Evolutionary conservation across 2,113 vertebrate genomes (phyloP).

Genomic region (Brachyhypopomus occidentalis): DNA sequence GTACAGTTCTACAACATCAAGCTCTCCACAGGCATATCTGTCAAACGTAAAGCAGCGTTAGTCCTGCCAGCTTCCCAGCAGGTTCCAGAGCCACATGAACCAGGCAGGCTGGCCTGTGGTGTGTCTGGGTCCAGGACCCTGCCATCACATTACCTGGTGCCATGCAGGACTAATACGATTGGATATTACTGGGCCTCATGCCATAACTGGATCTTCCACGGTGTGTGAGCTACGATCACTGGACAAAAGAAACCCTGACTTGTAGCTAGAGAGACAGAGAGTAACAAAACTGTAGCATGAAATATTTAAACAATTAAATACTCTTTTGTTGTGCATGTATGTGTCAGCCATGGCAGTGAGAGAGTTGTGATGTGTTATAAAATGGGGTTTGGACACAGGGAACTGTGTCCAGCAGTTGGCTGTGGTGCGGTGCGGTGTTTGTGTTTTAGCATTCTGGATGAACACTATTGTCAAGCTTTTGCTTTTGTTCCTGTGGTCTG

Average conservation of each 20-base stretch:
- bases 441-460: neutral
- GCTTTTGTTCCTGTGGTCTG: too few relatives aligned
- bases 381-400: too few relatives aligned
- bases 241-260: slow-evolving; percentile 11
- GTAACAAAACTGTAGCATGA: neutral
- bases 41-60: neutral
- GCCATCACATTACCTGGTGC: slow-evolving; percentile 56
- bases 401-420: slow-evolving; percentile 16
- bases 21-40: neutral
- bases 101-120: neutral
- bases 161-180: slow-evolving; percentile 70
- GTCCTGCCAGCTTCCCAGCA: neutral
- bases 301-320: neutral
- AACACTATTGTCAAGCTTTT: too few relatives aligned
- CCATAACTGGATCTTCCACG: slow-evolving; percentile 48
- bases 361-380: neutral
- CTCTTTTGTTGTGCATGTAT: neutral
- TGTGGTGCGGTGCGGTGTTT: neutral
- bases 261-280: neutral
- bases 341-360: slow-evolving; percentile 1
- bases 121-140: slow-evolving; percentile 38
- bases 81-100: neutral
- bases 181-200: slow-evolving; percentile 60
- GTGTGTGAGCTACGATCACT: slow-evolving; percentile 8
- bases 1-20: neutral